Evolutionary conservation across 2,888 invertebrate genomes (phyloP).

Genomic region (Nipponacmea schrenckii): DNA sequence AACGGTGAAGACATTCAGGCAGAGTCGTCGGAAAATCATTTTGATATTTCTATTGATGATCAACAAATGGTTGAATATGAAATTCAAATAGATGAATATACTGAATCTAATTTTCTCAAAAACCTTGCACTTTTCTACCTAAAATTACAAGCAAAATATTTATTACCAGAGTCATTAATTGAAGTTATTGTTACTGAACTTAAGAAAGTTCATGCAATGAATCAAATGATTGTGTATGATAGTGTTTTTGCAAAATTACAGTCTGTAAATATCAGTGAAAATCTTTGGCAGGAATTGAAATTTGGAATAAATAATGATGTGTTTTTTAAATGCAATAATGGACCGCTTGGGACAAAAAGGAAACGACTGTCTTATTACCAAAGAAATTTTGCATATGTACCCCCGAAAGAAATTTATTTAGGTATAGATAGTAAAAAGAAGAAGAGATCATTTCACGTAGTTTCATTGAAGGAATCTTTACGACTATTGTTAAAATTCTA

Average conservation of each 20-base stretch:
- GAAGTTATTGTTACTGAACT: slow-evolving; percentile 9
- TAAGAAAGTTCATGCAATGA: background rate
- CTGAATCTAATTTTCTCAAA: background rate
- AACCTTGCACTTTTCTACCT: slow-evolving; percentile 4
- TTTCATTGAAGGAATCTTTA: slow-evolving; percentile 18
- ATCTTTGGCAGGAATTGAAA: background rate
- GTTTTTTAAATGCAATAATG: slow-evolving; percentile 19
- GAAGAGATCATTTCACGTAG: slow-evolving; percentile 14
- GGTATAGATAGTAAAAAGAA: slow-evolving; percentile 14
- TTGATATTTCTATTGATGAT: background rate
- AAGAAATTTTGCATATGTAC: slow-evolving; percentile 13
- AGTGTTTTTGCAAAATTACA: slow-evolving; percentile 8
- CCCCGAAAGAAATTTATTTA: slow-evolving; percentile 18
- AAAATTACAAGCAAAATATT: slow-evolving; percentile 11
- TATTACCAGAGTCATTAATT: slow-evolving; percentile 10
- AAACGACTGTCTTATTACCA: slow-evolving; percentile 24
- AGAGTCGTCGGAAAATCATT: no score
- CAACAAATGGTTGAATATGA: background rate
- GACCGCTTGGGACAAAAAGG: slow-evolving; percentile 7
- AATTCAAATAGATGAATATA: background rate
- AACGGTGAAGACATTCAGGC: background rate
- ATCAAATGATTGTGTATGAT: background rate
- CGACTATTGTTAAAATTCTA: slow-evolving; percentile 8
- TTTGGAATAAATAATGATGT: slow-evolving; percentile 12
- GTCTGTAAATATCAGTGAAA: background rate